Evolutionary conservation across 2,888 invertebrate species (phyloP), one percentile per base, ranked within the genome.

Genomic region (Ennomos erosarius): DNA sequence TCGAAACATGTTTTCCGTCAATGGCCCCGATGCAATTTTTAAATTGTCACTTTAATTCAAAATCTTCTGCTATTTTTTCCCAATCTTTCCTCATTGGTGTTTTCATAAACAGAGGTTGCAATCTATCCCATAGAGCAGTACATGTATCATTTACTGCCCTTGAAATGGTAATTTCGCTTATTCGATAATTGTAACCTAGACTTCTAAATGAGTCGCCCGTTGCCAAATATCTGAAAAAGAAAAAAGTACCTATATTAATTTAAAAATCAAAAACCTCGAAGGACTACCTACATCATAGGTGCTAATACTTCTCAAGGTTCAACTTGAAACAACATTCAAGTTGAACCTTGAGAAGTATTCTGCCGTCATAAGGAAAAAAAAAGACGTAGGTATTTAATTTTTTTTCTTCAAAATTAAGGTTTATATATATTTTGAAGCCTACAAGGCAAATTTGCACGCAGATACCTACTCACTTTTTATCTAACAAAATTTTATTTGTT

Each of bases 1-100:
- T 74, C 37, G 45, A 54, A 12, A 76, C 59, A 67, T 73, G 75
- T 59, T 76, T 76, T 13, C 74, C 70, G 55, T 72, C 74, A 35
- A 74, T 55, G 45, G 70, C 62, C 37, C 62, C 62, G 50, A 63
- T 26, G 26, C 63, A 66, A 46, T 64, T 64, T 40, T 53, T 43
- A 51, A 73, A 75, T 56, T 73, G 64, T 69, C 73, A 74, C 55
- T 51, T 67, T 35, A 43, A 38, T 54, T 68, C 39, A 59, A 40
- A 50, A 8, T 50, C 12, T 61, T 62, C 34, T 62, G 65, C 51
- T 64, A 61, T 55, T 57, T 55, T 55, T 64, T 51, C 44, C 52
- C 56, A 52, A 55, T 63, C 66, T 39, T 66, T 69, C 49, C 69
- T 67, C 60, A 70, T 47, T 26, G 54, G 54, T 39, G 44, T 26